phyloP scores from a whole-genome alignment of 2,797 vertebrate genomes.

The Macrochelys suwanniensis region DNA sequence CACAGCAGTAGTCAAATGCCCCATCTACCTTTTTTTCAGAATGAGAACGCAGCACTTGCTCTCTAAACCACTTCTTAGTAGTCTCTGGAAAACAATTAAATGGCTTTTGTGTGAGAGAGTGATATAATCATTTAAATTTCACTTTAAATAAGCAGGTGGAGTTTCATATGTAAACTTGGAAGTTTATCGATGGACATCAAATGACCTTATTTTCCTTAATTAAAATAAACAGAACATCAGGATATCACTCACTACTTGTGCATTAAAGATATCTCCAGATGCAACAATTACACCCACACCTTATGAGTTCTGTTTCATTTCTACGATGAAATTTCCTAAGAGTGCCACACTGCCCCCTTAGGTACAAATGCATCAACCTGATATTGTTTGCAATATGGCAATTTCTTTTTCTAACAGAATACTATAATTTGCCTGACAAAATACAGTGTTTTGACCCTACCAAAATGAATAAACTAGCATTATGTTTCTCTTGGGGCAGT shows the following conservation, averaged over 20 bases:
- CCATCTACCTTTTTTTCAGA: constrained; percentile 26
- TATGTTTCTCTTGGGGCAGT: constrained; percentile 71
- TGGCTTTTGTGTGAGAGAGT: constrained; percentile 27
- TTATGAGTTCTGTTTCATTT: constrained; percentile 2
- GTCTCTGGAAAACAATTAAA: constrained; percentile 28
- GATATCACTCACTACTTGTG: constrained; percentile 27
- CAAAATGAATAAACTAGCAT: constrained; percentile 74
- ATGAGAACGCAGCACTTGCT: constrained; percentile 45
- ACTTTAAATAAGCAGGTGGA: neutral
- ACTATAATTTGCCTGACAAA: constrained; percentile 67
- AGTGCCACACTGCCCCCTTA: constrained; percentile 53
- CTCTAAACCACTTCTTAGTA: constrained; percentile 61
- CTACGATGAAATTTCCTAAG: neutral
- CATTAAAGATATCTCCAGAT: constrained; percentile 22
- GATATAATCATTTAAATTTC: neutral
- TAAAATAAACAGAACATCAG: constrained; percentile 59
- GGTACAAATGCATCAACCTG: constrained; percentile 30
- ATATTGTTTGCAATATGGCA: neutral
- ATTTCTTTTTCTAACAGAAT: constrained; percentile 34
- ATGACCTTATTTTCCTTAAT: constrained; percentile 49
- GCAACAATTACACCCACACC: constrained; percentile 45
- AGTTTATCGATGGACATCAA: constrained; percentile 50
- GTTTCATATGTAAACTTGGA: neutral
- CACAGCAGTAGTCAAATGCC: constrained; percentile 30
- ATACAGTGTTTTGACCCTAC: constrained; percentile 48